These are phyloP conservation scores for Protophormia terraenovae DNA, from an alignment of 2,888 invertebrate species.

Conservation along the genomic window DNA sequence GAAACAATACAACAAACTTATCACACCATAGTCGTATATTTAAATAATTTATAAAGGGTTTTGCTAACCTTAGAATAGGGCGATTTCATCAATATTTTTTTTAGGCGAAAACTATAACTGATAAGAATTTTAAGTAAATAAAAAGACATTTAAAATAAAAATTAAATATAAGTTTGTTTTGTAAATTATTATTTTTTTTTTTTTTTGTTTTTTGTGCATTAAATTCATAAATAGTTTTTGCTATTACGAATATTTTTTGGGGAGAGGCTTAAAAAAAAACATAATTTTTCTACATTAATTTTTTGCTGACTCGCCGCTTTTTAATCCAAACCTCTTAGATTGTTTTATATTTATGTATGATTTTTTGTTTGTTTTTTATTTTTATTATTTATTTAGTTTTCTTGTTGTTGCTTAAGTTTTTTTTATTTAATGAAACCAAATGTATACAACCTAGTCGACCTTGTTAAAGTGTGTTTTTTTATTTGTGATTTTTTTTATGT, in stretches of 20 bases:
- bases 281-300: too few species aligned
- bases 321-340: neutral
- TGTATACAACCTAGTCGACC: constrained; percentile 67
- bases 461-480: constrained; percentile 52
- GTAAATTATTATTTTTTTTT: neutral
- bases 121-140: constrained; percentile 20
- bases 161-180: neutral
- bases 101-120: neutral
- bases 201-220: too few species aligned
- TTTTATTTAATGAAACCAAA: constrained; percentile 59
- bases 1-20: too few species aligned
- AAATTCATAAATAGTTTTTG: constrained; percentile 8
- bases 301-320: constrained; percentile 12
- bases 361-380: constrained; percentile 18
- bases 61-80: neutral
- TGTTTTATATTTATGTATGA: neutral
- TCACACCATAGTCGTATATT: too few species aligned
- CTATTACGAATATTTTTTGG: neutral
- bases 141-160: neutral
- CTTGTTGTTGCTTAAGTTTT: constrained; percentile 1
- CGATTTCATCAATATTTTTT: neutral
- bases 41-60: too few species aligned
- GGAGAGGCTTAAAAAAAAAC: constrained; percentile 60
- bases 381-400: constrained; percentile 37
- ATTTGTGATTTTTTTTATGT: constrained; percentile 35